Evolutionary conservation across 2,888 invertebrate species (phyloP).

Genomic region (Eilema griseolum): DNA sequence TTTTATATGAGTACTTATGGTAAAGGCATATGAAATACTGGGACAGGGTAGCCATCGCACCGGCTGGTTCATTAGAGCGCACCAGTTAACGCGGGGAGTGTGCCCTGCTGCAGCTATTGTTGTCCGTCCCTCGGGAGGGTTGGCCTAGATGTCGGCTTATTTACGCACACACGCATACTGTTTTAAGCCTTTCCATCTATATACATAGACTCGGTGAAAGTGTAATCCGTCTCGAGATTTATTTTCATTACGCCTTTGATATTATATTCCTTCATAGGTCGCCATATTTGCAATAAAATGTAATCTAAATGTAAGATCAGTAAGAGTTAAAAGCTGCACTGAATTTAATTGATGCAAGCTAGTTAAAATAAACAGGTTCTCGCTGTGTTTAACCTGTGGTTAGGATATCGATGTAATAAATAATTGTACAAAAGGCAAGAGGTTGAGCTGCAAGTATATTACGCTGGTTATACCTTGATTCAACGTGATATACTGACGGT

Average conservation of each 20-base stretch:
- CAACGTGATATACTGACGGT: constrained; percentile 71
- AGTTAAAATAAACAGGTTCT: constrained; percentile 45
- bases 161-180: constrained; percentile 74
- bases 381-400: constrained; percentile 40
- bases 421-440: constrained; percentile 51
- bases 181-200: constrained; percentile 47
- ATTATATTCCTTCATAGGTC: constrained; percentile 6
- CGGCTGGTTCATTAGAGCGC: constrained; percentile 81
- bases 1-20: constrained; percentile 59
- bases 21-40: constrained; percentile 72
- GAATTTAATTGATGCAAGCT: constrained; percentile 45
- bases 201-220: constrained; percentile 15
- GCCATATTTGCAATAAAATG: constrained; percentile 15
- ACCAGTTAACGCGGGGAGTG: constrained; percentile 79
- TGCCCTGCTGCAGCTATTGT: constrained; percentile 81
- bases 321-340: constrained; percentile 32
- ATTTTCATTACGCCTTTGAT: background rate
- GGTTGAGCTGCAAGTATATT: constrained; percentile 69
- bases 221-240: background rate
- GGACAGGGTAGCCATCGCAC: constrained; percentile 66
- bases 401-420: constrained; percentile 42
- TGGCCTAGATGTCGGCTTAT: constrained; percentile 74
- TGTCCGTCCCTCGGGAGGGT: constrained; percentile 80
- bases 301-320: constrained; percentile 39
- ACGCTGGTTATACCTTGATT: constrained; percentile 63